Evolutionary conservation across 2,888 invertebrate genomes (phyloP).

Genomic region (Sarcophaga caerulescens): DNA sequence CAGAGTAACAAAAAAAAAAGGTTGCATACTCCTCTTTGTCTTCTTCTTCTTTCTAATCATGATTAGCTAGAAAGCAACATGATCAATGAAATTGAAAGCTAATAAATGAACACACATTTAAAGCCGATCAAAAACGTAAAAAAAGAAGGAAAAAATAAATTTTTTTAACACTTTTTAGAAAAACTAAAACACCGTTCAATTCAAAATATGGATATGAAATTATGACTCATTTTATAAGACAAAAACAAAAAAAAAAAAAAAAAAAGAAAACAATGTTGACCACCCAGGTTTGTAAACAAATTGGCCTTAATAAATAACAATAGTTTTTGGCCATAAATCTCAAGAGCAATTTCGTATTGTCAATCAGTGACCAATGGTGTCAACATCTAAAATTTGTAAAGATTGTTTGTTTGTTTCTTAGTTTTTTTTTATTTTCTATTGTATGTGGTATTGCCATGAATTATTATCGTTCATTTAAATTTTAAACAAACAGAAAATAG

Average conservation of each 20-base stretch:
- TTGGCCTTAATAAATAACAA: neutral
- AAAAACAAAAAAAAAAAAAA: neutral
- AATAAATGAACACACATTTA: slow-evolving; percentile 40
- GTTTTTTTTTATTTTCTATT: neutral
- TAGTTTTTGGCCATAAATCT: slow-evolving; percentile 37
- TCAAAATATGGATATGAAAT: slow-evolving; percentile 3
- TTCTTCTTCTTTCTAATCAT: slow-evolving; percentile 41
- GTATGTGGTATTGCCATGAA: neutral
- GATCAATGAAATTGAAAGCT: slow-evolving; percentile 58
- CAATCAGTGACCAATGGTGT: slow-evolving; percentile 54
- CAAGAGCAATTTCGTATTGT: slow-evolving; percentile 33
- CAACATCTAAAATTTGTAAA: slow-evolving; percentile 44
- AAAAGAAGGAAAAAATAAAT: neutral
- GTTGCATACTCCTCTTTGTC: neutral
- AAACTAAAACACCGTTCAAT: neutral
- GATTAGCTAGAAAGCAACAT: slow-evolving; percentile 58
- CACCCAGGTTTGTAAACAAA: slow-evolving; percentile 29
- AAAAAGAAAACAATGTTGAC: neutral
- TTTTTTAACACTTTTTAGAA: slow-evolving; percentile 37
- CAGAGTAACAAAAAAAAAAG: neutral
- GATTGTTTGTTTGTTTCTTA: slow-evolving; percentile 7
- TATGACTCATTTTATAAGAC: slow-evolving; percentile 7
- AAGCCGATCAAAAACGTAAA: neutral
- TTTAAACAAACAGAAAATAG: neutral
- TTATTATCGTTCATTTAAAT: neutral